Conservation (phyloP, 2,797 vertebrate genomes). For the Syngnathus acus region DNA sequence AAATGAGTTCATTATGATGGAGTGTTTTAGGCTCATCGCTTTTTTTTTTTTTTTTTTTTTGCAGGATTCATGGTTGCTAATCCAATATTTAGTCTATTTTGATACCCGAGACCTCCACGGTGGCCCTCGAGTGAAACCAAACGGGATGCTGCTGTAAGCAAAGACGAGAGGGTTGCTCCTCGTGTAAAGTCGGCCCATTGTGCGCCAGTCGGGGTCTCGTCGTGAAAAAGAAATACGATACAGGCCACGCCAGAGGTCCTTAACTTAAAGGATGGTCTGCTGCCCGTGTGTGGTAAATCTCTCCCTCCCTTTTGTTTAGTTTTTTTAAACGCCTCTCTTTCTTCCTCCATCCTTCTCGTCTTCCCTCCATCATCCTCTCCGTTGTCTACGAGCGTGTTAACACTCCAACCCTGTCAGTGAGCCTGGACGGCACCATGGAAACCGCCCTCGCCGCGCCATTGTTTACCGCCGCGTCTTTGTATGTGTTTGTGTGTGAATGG, state of each 20-base stretch:
- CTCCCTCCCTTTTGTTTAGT: slow-evolving; percentile 26
- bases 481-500: slow-evolving; percentile 30
- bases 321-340: slow-evolving; percentile 46
- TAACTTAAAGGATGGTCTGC: slow-evolving; percentile 55
- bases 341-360: slow-evolving; percentile 46
- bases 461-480: slow-evolving; percentile 37
- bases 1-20: not conserved
- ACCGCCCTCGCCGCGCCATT: slow-evolving; percentile 55
- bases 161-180: not conserved
- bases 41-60: no score
- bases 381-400: slow-evolving; percentile 59
- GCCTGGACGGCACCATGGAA: slow-evolving; percentile 65
- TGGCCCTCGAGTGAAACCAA: not conserved
- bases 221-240: slow-evolving; percentile 52
- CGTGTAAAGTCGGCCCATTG: slow-evolving; percentile 24
- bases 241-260: slow-evolving; percentile 38
- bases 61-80: not conserved
- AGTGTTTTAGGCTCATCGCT: no score
- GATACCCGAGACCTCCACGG: not conserved
- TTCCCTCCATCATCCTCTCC: slow-evolving; percentile 55
- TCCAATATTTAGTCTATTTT: not conserved
- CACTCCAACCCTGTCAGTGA: slow-evolving; percentile 59
- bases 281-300: slow-evolving; percentile 68
- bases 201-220: slow-evolving; percentile 33
- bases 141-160: not conserved